These are phyloP conservation scores for Lamellibrachia columna DNA, from an alignment of 2,888 invertebrate genomes.

Conservation along the genomic window DNA sequence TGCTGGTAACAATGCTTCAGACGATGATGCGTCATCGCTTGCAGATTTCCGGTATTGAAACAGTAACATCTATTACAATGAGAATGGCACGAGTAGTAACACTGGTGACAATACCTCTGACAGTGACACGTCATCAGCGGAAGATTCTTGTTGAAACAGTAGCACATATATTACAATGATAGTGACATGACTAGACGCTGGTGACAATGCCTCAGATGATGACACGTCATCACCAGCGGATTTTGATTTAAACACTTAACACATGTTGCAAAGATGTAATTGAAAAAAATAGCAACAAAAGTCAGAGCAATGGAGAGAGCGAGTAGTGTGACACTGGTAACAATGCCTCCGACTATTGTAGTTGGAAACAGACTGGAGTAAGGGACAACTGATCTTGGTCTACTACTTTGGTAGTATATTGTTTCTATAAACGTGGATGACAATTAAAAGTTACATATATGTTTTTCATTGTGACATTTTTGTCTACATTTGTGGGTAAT, in stretches of 20 bases:
- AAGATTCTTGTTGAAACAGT: not conserved
- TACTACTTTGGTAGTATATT: not conserved
- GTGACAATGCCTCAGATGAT: not conserved
- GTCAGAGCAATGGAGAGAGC: not conserved
- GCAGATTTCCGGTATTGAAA: not conserved
- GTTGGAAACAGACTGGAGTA: not conserved
- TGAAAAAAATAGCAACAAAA: not conserved
- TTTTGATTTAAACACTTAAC: not conserved
- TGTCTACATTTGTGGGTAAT: not conserved
- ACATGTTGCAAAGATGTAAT: too few relatives aligned
- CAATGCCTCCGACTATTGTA: too few relatives aligned
- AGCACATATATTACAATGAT: not conserved
- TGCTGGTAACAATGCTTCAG: not conserved
- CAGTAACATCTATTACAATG: not conserved
- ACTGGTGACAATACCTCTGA: not conserved
- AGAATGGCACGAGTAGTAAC: not conserved
- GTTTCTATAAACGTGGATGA: not conserved
- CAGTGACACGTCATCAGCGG: not conserved
- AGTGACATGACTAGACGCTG: not conserved
- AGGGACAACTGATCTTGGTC: not conserved
- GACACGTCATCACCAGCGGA: not conserved
- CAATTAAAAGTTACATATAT: not conserved
- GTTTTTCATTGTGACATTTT: not conserved
- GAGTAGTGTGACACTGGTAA: too few relatives aligned
- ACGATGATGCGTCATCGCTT: not conserved